Conservation (phyloP, 2,113 vertebrate genomes). For the Chionomys nivalis region DNA sequence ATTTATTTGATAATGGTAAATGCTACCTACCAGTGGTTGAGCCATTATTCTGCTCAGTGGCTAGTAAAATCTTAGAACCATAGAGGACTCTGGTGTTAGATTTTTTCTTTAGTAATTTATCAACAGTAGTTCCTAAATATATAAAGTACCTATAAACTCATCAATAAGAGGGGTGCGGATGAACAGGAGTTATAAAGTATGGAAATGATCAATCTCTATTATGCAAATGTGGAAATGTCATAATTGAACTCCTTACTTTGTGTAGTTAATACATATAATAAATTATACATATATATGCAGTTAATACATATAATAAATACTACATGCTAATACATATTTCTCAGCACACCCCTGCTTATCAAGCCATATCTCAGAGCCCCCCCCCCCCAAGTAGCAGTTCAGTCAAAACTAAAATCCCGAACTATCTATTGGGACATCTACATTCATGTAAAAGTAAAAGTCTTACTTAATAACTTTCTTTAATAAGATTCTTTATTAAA, state of each 20-base stretch:
- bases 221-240: background rate
- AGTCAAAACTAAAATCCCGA: slow-evolving; percentile 49
- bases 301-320: too few relatives aligned
- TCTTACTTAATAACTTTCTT: background rate
- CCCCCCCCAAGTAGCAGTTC: background rate
- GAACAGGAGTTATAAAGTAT: background rate
- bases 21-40: background rate
- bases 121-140: background rate
- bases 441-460: background rate
- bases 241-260: background rate
- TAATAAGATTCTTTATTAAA: slow-evolving; percentile 40
- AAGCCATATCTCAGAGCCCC: slow-evolving; percentile 11
- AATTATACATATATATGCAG: too few relatives aligned
- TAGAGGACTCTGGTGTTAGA: background rate
- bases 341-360: background rate
- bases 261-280: background rate
- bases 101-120: background rate
- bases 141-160: background rate
- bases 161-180: background rate
- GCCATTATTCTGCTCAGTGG: background rate
- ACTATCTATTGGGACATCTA: slow-evolving; percentile 10
- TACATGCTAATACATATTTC: slow-evolving; percentile 1
- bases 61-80: slow-evolving; percentile 12
- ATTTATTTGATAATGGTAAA: background rate
- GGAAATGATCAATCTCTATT: background rate